phyloP scores from a whole-genome alignment of 92 coral and sea anemone species.

The Palythoa grandiflora region DNA sequence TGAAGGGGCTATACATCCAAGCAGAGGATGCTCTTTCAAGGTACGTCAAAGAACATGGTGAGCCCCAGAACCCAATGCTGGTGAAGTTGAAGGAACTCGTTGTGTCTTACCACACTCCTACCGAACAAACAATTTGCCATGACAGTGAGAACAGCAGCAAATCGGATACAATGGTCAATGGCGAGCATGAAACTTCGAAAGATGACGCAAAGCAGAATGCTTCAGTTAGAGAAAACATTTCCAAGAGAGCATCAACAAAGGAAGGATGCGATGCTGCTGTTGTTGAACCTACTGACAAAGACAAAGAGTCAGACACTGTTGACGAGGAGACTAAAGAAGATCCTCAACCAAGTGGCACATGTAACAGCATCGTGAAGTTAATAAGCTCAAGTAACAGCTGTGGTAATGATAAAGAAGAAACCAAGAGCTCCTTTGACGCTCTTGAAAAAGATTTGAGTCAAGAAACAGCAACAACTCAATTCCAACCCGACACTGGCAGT shows the following conservation, averaged over 20 bases:
- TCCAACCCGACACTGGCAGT: neutral
- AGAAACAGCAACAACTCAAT: neutral
- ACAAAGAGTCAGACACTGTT: neutral
- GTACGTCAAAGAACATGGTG: conserved; percentile 53
- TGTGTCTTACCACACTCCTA: conserved; percentile 58
- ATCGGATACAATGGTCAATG: neutral
- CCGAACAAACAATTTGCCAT: neutral
- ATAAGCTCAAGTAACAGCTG: neutral
- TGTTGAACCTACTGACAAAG: neutral
- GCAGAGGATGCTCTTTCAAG: conserved; percentile 62
- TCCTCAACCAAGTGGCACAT: too few species aligned
- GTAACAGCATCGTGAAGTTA: neutral
- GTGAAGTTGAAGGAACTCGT: conserved; percentile 70
- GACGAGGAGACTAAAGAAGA: neutral
- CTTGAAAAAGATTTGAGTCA: neutral
- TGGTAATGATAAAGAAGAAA: neutral
- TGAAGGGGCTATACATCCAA: conserved; percentile 61
- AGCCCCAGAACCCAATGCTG: conserved; percentile 80
- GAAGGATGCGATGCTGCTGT: neutral
- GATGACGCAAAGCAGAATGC: neutral
- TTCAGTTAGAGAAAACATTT: neutral
- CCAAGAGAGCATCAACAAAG: neutral
- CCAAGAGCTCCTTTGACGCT: neutral
- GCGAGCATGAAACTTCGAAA: neutral
- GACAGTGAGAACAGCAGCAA: neutral